Percentiles rank a stretch among this genome's conserved stretches.
These are phyloP conservation scores for Crax fasciolata DNA, from an alignment of 2,797 vertebrate species.

Conservation along the genomic window DNA sequence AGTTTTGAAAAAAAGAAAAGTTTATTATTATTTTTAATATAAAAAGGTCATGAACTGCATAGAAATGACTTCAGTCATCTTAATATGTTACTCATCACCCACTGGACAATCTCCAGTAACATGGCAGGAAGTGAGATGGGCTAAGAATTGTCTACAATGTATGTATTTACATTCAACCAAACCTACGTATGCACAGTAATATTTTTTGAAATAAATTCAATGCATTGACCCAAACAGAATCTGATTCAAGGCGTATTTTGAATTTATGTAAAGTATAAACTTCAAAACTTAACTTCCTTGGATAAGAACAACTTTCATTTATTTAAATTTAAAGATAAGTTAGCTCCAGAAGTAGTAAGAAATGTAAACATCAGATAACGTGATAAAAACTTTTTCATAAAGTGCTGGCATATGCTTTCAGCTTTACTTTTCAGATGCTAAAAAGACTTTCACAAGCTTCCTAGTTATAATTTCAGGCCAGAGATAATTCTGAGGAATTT, in stretches of 20 bases:
- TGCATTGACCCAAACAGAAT: not conserved
- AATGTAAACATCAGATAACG: slow-evolving; percentile 73
- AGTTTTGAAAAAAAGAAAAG: not conserved
- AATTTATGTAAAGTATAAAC: slow-evolving; percentile 46
- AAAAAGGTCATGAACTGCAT: slow-evolving; percentile 5
- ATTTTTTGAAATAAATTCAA: slow-evolving; percentile 63
- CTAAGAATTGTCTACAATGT: slow-evolving; percentile 5
- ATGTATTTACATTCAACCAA: slow-evolving; percentile 45
- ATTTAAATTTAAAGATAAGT: slow-evolving; percentile 42
- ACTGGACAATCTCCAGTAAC: not conserved
- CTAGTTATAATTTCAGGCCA: not conserved
- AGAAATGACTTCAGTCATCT: not conserved
- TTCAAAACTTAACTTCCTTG: slow-evolving; percentile 40
- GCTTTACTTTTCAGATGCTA: not conserved
- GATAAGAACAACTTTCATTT: not conserved
- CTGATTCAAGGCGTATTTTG: slow-evolving; percentile 38
- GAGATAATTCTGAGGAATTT: not conserved
- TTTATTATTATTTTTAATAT: not conserved
- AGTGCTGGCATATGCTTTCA: slow-evolving; percentile 45
- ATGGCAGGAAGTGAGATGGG: not conserved
- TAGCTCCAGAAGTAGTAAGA: slow-evolving; percentile 63
- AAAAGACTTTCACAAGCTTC: not conserved
- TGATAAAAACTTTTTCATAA: slow-evolving; percentile 36
- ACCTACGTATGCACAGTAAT: slow-evolving; percentile 14
- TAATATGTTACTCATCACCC: not conserved